Conservation (phyloP, 2,888 invertebrate genomes). For the Sussaba pulchella region DNA sequence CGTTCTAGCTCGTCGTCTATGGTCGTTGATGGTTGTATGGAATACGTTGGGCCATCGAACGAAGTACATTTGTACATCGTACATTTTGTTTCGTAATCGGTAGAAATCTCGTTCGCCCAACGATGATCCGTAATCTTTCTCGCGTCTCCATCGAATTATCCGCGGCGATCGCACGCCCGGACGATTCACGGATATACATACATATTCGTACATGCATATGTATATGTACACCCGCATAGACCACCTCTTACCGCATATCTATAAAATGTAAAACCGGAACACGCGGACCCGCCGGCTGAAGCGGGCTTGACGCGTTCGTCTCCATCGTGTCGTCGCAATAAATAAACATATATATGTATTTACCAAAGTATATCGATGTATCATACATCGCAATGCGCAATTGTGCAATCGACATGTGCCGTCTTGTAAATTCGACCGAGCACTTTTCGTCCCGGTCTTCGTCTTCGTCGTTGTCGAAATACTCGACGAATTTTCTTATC, state of each 20-base stretch:
- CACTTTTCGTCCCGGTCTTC: background rate
- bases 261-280: slow-evolving; percentile 36
- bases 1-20: slow-evolving; percentile 19
- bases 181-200: slow-evolving; percentile 63
- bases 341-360: slow-evolving; percentile 1
- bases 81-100: slow-evolving; percentile 9
- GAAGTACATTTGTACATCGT: slow-evolving; percentile 19
- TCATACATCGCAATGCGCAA: background rate
- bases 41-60: slow-evolving; percentile 24
- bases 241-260: background rate
- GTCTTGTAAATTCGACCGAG: slow-evolving; percentile 21
- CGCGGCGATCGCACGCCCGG: slow-evolving; percentile 55
- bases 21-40: slow-evolving; percentile 12
- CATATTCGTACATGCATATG: slow-evolving; percentile 41
- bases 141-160: no score
- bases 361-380: background rate
- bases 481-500: no score
- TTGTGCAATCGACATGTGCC: background rate
- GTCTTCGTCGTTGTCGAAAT: background rate
- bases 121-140: slow-evolving; percentile 1
- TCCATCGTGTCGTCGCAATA: slow-evolving; percentile 19
- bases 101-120: slow-evolving; percentile 36
- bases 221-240: slow-evolving; percentile 36
- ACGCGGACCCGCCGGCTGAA: slow-evolving; percentile 56
- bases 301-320: slow-evolving; percentile 42